These are phyloP conservation scores for Galeruca laticollis DNA, from an alignment of 2,888 invertebrate genomes.

Conservation along the genomic window DNA sequence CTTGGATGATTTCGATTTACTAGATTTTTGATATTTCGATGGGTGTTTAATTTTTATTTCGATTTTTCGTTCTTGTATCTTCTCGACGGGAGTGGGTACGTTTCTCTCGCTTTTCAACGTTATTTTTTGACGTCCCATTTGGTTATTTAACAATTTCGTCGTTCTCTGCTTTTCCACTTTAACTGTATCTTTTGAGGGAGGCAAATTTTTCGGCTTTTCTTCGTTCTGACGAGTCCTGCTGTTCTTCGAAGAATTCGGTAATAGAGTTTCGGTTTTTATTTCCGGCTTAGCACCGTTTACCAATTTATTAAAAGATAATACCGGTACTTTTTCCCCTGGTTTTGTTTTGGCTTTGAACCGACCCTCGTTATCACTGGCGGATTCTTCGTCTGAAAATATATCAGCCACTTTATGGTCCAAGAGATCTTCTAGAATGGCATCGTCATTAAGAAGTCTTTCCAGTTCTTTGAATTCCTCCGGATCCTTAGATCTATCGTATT, in stretches of 20 bases:
- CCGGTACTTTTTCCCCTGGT: constrained; percentile 43
- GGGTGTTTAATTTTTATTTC: constrained; percentile 65
- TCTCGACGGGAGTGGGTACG: constrained; percentile 38
- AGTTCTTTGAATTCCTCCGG: constrained; percentile 50
- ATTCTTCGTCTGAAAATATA: constrained; percentile 65
- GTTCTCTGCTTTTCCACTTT: constrained; percentile 33
- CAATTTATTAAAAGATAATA: constrained; percentile 53
- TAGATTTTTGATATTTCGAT: constrained; percentile 58
- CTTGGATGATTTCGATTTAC: constrained; percentile 37
- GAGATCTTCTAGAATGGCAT: constrained; percentile 54
- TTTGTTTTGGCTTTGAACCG: constrained; percentile 59
- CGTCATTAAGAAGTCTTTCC: constrained; percentile 50
- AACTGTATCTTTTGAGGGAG: neutral
- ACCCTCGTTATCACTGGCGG: constrained; percentile 64
- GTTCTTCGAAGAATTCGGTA: constrained; percentile 28
- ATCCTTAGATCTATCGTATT: constrained; percentile 24
- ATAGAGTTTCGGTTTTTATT: constrained; percentile 44
- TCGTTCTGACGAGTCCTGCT: constrained; percentile 22
- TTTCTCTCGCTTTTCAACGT: constrained; percentile 44
- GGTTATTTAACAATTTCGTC: constrained; percentile 30
- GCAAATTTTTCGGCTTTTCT: constrained; percentile 10
- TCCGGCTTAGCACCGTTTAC: constrained; percentile 49
- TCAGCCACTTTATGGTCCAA: constrained; percentile 59
- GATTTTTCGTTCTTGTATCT: constrained; percentile 58
- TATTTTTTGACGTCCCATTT: constrained; percentile 38